Base-by-base conservation (phyloP, 1,140 invertebrate species). In the Leptinotarsa lineolata region DNA sequence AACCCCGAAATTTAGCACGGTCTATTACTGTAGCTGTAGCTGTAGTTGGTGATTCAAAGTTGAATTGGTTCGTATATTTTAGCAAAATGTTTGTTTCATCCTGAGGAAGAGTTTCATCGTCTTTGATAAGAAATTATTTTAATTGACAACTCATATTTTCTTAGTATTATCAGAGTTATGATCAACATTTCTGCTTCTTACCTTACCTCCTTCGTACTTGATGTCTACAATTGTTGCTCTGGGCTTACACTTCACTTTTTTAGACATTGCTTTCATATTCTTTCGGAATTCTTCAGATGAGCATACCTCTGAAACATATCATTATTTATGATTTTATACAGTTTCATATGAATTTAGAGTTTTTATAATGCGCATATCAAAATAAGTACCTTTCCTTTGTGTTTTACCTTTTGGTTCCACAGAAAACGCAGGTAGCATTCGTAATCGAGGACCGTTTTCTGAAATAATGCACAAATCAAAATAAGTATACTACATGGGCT, bases 191-290 rank as follows among this genome's bases (percentile, higher is more conserved):
- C 44, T 67, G 8, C 11, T 39, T 67, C 61, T 73, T 70, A 70
- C 73, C 64, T 74, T 68, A 46, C 63, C 48, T 20, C 45, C 39
- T 67, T 46, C 30, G 70, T 20, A 44, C 66, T 63, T 58, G 24
- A 75, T 11, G 15, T 74, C 71, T 8, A 78, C 63, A 16, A 76
- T 68, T 1, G 73, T 68, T 58, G 60, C 54, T 48, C 72, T 72
- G 4, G 77, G 72, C 45, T 75, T 74, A 54, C 73, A 74, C 39
- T 72, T 67, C 5, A 65, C 45, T 74, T 65, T 58, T 13, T 46
- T 70, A 30, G 24, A 21, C 44, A 67, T 67, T 39, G 21, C 65
- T 30, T 67, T 67, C 65, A 67, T 30, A 13, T 15, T n/a, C 15
- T 13, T 67, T 44, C 12, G 13, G n/a, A 67, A 67, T 67, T 45